These are phyloP conservation scores for Chydorus sphaericus DNA, from an alignment of 2,888 invertebrate genomes.

Conservation along the genomic window DNA sequence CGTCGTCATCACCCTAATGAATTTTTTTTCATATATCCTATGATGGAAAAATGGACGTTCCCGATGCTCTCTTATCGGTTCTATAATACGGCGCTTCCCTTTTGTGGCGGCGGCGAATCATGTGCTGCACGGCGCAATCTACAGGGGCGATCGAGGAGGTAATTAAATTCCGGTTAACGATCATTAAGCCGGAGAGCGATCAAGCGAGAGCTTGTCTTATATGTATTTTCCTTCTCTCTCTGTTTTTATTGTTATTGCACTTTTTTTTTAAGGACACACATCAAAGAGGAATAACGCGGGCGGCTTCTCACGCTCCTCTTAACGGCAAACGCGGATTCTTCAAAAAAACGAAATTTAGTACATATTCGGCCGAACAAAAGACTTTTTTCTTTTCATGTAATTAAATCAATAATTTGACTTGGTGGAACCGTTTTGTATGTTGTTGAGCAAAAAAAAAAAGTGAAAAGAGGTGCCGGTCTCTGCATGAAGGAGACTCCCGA, in stretches of 20 bases:
- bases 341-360: not conserved
- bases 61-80: slow-evolving; percentile 1
- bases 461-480: not conserved
- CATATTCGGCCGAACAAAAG: no score
- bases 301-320: not conserved
- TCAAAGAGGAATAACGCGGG: not conserved
- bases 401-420: not conserved
- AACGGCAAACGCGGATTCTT: not conserved
- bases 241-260: not conserved
- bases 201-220: not conserved
- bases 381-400: no score
- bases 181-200: slow-evolving; percentile 4
- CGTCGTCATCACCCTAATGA: no score
- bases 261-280: not conserved
- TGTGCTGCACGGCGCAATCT: slow-evolving; percentile 1
- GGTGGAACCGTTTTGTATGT: not conserved
- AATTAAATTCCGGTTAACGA: slow-evolving; percentile 8
- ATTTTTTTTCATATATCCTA: no score
- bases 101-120: slow-evolving; percentile 1
- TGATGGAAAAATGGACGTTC: no score
- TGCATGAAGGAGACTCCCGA: slow-evolving; percentile 11
- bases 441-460: not conserved
- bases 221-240: not conserved
- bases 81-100: not conserved
- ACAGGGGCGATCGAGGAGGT: slow-evolving; percentile 5